Conservation (phyloP, 2,888 invertebrate genomes). For the Leucoptera coffeella region DNA sequence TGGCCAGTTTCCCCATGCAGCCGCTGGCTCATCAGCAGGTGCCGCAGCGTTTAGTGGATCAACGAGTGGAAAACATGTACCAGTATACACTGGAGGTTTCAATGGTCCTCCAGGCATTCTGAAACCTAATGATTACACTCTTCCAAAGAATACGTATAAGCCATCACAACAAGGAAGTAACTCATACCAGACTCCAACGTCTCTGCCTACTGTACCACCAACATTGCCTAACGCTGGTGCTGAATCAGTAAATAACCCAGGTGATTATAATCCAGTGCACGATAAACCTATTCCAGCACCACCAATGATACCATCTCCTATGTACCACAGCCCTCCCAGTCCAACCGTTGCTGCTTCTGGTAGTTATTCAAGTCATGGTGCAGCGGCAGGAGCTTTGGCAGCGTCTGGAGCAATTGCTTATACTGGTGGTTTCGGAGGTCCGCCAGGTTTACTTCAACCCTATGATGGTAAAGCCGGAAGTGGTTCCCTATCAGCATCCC, state of each 20-base stretch:
- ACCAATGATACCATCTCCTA: background rate
- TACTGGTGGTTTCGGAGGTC: constrained; percentile 36
- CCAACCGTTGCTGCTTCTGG: no score
- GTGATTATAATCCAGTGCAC: background rate
- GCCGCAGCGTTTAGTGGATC: constrained; percentile 2
- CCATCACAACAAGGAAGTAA: constrained; percentile 6
- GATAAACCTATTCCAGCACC: background rate
- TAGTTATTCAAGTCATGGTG: no score
- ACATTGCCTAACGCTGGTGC: background rate
- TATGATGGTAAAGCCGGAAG: constrained; percentile 19
- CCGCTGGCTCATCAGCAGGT: background rate
- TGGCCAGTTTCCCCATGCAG: background rate
- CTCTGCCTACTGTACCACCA: background rate
- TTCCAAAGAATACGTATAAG: constrained; percentile 5
- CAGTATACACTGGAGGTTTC: constrained; percentile 17
- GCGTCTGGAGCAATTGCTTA: constrained; percentile 20
- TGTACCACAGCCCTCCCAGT: no score
- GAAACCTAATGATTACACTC: constrained; percentile 8
- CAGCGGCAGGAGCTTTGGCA: constrained; percentile 12
- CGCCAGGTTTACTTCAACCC: constrained; percentile 31
- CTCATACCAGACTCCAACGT: background rate
- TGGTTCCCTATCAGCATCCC: background rate
- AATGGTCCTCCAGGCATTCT: constrained; percentile 12
- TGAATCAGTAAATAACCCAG: background rate
- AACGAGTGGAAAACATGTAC: constrained; percentile 9